These are phyloP conservation scores for Euplagia quadripunctaria DNA, from an alignment of 2,888 invertebrate species.

Conservation along the genomic window DNA sequence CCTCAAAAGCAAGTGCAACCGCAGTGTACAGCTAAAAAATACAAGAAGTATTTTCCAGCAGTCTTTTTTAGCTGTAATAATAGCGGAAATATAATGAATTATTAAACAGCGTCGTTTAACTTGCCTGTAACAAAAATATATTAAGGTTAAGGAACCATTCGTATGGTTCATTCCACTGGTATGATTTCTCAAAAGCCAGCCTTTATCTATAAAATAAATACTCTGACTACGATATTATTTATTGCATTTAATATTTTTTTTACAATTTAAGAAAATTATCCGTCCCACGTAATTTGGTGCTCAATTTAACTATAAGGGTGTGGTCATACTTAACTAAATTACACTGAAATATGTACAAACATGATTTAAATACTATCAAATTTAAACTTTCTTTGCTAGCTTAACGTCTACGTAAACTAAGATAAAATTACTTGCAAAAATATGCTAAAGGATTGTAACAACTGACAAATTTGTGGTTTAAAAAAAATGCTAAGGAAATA, in stretches of 20 bases:
- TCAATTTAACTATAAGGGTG: slow-evolving; percentile 50
- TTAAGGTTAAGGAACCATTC: background rate
- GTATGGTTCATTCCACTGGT: background rate
- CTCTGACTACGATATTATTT: background rate
- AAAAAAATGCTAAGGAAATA: too few species aligned
- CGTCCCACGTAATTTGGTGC: slow-evolving; percentile 59
- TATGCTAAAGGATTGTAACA: too few species aligned
- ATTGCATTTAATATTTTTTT: slow-evolving; percentile 4
- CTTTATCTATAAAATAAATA: background rate
- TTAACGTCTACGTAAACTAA: background rate
- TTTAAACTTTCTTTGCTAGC: background rate
- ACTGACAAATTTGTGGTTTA: too few species aligned
- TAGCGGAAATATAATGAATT: background rate
- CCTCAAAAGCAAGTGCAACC: background rate
- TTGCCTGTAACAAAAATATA: background rate
- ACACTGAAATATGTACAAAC: background rate
- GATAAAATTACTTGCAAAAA: too few species aligned
- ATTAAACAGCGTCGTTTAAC: background rate
- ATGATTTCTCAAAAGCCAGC: background rate
- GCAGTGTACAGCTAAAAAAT: too few species aligned
- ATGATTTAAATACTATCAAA: background rate
- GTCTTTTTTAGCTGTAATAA: too few species aligned
- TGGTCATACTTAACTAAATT: background rate
- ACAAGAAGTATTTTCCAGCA: background rate
- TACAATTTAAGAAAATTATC: slow-evolving; percentile 46